phyloP scores from a whole-genome alignment of 1,140 invertebrate genomes.

The Eurosta solidaginis region DNA sequence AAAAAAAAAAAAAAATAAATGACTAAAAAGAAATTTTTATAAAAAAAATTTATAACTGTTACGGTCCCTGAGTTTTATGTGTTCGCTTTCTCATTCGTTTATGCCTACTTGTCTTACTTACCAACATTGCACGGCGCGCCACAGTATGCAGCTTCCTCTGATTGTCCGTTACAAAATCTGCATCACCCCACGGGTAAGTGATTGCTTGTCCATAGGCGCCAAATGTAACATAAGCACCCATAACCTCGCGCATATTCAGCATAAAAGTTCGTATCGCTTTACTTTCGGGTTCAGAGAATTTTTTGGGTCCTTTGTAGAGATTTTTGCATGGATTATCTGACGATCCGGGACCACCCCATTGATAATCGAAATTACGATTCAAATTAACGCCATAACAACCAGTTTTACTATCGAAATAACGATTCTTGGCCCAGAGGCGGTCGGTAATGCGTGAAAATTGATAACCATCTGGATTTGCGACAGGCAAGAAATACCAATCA shows the following conservation, averaged over 20 bases:
- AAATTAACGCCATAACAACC: conserved; percentile 79
- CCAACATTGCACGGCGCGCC: conserved; percentile 43
- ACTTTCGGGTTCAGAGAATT: conserved; percentile 87
- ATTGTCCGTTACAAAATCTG: conserved; percentile 50
- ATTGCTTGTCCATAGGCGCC: conserved; percentile 81
- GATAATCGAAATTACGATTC: conserved; percentile 80
- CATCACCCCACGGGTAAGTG: conserved; percentile 56
- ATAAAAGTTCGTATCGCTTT: conserved; percentile 70
- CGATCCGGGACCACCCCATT: conserved; percentile 77
- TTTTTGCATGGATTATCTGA: conserved; percentile 79
- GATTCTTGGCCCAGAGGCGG: conserved; percentile 75
- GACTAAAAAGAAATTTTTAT: no score
- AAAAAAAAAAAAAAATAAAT: not conserved
- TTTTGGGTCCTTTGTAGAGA: conserved; percentile 74
- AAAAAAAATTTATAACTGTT: no score
- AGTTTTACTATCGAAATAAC: conserved; percentile 62
- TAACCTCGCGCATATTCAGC: conserved; percentile 50
- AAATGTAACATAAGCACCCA: conserved; percentile 69
- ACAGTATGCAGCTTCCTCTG: conserved; percentile 42
- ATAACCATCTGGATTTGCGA: conserved; percentile 76
- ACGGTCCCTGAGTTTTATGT: no score
- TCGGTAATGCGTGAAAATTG: conserved; percentile 67
- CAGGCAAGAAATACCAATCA: conserved; percentile 79
- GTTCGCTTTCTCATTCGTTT: no score
- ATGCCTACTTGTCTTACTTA: not conserved